A percentile compares a stretch with the other conserved stretches of the same genome.
Evolutionary conservation across 2,888 invertebrate genomes (phyloP).

Genomic region (Ypsolopha scabrella): DNA sequence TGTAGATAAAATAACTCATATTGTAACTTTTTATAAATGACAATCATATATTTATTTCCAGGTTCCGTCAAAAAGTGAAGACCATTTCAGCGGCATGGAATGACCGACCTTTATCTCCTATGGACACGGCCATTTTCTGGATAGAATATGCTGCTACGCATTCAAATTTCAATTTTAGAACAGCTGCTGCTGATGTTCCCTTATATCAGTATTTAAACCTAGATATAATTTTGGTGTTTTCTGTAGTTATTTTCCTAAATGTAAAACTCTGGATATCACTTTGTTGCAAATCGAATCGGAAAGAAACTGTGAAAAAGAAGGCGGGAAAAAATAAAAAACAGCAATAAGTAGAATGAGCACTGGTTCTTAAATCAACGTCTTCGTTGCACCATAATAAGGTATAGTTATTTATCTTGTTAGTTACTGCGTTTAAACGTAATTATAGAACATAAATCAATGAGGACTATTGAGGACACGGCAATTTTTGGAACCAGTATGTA

Average conservation of each 20-base stretch:
- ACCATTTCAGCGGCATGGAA: slow-evolving; percentile 64
- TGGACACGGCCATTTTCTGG: slow-evolving; percentile 75
- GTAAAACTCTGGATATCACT: background rate
- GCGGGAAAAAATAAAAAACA: slow-evolving; percentile 21
- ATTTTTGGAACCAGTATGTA: too few species aligned
- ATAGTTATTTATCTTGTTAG: too few species aligned
- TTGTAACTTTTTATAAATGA: slow-evolving; percentile 19
- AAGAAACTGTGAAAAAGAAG: slow-evolving; percentile 5
- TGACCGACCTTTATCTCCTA: slow-evolving; percentile 69
- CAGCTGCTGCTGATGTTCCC: slow-evolving; percentile 66
- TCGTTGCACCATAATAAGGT: too few species aligned
- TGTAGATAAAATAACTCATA: too few species aligned
- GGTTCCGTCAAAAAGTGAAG: slow-evolving; percentile 51
- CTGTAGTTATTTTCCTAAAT: slow-evolving; percentile 4
- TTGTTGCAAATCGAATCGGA: slow-evolving; percentile 12
- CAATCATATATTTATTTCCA: slow-evolving; percentile 27
- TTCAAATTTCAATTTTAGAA: slow-evolving; percentile 52
- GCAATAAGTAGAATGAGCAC: slow-evolving; percentile 7
- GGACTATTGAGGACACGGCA: too few species aligned
- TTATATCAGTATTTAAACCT: slow-evolving; percentile 62
- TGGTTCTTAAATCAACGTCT: too few species aligned
- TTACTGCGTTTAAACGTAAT: too few species aligned
- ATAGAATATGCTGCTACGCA: slow-evolving; percentile 72
- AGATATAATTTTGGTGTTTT: slow-evolving; percentile 26
- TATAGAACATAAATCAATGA: too few species aligned